Conservation (phyloP, 1,140 invertebrate species). For the Heterodera schachtii region DNA sequence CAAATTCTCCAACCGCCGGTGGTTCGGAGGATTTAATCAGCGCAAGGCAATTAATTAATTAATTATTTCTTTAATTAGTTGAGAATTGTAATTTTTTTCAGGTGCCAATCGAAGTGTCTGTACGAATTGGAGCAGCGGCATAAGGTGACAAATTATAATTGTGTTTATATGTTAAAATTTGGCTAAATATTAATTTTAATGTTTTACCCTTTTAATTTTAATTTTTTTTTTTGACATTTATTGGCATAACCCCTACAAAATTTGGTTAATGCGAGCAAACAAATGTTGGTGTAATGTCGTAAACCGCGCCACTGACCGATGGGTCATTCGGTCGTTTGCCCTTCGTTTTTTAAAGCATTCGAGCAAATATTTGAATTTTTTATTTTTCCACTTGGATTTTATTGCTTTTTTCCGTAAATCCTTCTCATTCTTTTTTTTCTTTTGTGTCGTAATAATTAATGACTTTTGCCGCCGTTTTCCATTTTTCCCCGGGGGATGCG, state of each 20-base stretch:
- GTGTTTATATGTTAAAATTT: no score
- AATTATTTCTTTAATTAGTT: background rate
- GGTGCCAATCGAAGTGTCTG: conserved; percentile 53
- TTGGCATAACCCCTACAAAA: no score
- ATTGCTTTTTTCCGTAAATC: background rate
- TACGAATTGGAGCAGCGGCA: conserved; percentile 40
- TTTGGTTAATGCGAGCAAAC: no score
- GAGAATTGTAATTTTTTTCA: background rate
- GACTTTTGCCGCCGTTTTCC: background rate
- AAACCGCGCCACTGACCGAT: no score
- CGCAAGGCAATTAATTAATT: background rate
- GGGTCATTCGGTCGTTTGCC: no score
- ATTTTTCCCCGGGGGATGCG: no score
- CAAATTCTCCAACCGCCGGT: background rate
- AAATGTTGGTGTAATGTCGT: no score
- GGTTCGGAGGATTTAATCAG: conserved; percentile 24
- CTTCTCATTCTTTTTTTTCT: background rate
- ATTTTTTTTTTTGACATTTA: background rate
- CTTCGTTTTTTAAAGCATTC: background rate
- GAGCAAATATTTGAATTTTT: background rate
- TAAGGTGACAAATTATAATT: conserved; percentile 36
- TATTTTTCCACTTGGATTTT: background rate
- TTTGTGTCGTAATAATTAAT: background rate
- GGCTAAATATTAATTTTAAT: background rate
- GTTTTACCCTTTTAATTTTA: background rate